Evolutionary conservation across 2,888 invertebrate genomes (phyloP).

Genomic region (Hartigia nigra): DNA sequence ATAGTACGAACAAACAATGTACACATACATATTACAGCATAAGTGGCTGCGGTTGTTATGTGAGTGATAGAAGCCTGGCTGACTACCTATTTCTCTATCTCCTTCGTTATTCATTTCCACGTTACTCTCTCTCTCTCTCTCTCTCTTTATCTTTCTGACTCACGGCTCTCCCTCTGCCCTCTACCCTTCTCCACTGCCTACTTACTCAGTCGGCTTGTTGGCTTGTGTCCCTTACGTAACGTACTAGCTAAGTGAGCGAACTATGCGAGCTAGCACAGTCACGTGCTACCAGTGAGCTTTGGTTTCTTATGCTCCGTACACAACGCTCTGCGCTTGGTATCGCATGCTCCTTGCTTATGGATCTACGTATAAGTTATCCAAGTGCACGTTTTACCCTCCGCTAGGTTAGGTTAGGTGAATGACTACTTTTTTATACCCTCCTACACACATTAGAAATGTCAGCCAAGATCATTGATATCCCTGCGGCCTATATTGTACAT

Average conservation of each 20-base stretch:
- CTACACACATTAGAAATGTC: conserved; percentile 21
- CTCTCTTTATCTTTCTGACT: not conserved
- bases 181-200: not conserved
- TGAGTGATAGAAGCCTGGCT: not conserved
- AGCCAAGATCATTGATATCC: conserved; percentile 24
- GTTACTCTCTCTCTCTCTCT: conserved; percentile 17
- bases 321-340: not conserved
- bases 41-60: not conserved
- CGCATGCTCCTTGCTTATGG: not conserved
- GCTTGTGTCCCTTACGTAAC: conserved; percentile 28
- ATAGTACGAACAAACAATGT: not conserved
- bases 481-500: not conserved
- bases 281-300: conserved; percentile 23
- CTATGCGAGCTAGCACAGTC: conserved; percentile 25
- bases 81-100: not conserved
- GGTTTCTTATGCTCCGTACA: not conserved
- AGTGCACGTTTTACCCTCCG: not conserved
- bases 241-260: conserved; percentile 29
- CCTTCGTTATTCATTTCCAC: not conserved
- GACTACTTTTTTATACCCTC: not conserved
- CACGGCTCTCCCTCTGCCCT: conserved; percentile 12
- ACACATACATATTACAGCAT: not conserved
- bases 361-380: not conserved
- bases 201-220: not conserved
- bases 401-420: not conserved